Evolutionary conservation across 1,140 invertebrate species (phyloP).

Genomic region (Papilio aristodemus): DNA sequence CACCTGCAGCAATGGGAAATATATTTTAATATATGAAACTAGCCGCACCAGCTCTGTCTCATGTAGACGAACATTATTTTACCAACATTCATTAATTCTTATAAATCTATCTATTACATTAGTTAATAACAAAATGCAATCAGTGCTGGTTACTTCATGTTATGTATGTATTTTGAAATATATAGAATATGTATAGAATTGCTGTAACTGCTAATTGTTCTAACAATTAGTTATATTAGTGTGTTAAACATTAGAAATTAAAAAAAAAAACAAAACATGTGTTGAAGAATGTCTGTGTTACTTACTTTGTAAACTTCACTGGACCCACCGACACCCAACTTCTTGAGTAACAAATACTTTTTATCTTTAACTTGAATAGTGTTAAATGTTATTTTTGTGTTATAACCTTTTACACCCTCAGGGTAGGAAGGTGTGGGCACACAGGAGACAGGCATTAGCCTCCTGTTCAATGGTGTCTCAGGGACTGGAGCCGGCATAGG

Average conservation of each 20-base stretch:
- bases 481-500: constrained; percentile 43
- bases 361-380: constrained; percentile 75
- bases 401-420: constrained; percentile 55
- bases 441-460: constrained; percentile 55
- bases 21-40: background rate
- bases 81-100: background rate
- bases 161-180: too few relatives aligned
- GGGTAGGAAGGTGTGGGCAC: constrained; percentile 67
- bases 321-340: constrained; percentile 73
- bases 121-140: too few relatives aligned
- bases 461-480: constrained; percentile 63
- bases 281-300: background rate
- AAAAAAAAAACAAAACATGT: too few relatives aligned
- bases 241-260: too few relatives aligned
- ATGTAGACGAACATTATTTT: too few relatives aligned
- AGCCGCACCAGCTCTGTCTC: too few relatives aligned
- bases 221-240: too few relatives aligned
- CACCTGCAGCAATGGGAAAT: constrained; percentile 51
- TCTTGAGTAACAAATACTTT: constrained; percentile 75
- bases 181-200: background rate
- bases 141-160: too few relatives aligned
- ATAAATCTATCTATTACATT: background rate
- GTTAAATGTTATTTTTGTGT: constrained; percentile 69
- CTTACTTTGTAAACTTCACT: constrained; percentile 79
- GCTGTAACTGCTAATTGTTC: too few relatives aligned